These are phyloP conservation scores for Eupithecia centaureata DNA, from an alignment of 2,888 invertebrate genomes.

Conservation along the genomic window DNA sequence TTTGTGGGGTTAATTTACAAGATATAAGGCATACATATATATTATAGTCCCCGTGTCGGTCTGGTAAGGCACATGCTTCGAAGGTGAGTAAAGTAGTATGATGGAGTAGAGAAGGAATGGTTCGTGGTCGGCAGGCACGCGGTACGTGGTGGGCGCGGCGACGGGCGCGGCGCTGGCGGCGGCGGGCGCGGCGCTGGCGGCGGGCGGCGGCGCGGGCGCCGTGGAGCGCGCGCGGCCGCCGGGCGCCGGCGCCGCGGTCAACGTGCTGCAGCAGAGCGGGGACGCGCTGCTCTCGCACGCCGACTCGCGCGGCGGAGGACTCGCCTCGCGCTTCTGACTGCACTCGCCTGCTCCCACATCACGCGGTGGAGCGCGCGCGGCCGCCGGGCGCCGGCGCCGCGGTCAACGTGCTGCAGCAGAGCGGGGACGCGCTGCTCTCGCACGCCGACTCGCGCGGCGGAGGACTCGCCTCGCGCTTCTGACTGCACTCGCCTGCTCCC, in stretches of 20 bases:
- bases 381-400: constrained; percentile 50
- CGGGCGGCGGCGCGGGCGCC: constrained; percentile 36
- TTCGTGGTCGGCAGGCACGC: constrained; percentile 54
- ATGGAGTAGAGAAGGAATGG: too few species aligned
- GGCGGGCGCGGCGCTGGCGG: constrained; percentile 24
- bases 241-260: constrained; percentile 70
- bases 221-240: constrained; percentile 39
- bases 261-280: constrained; percentile 76
- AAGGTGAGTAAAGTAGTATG: too few species aligned
- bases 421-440: constrained; percentile 52
- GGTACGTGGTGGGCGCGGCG: constrained; percentile 67
- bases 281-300: constrained; percentile 52
- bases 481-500: constrained; percentile 44
- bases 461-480: constrained; percentile 87
- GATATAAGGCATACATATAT: too few species aligned
- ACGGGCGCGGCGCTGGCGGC: constrained; percentile 42
- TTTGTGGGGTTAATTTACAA: too few species aligned
- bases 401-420: constrained; percentile 83
- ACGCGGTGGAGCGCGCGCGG: constrained; percentile 39
- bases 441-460: constrained; percentile 85
- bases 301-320: constrained; percentile 87
- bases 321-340: constrained; percentile 85
- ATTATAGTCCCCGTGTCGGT: too few species aligned
- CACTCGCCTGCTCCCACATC: too few species aligned
- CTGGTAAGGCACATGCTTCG: too few species aligned